phyloP scores from a whole-genome alignment of 1,140 invertebrate species.

The Probaryconus sp. region DNA sequence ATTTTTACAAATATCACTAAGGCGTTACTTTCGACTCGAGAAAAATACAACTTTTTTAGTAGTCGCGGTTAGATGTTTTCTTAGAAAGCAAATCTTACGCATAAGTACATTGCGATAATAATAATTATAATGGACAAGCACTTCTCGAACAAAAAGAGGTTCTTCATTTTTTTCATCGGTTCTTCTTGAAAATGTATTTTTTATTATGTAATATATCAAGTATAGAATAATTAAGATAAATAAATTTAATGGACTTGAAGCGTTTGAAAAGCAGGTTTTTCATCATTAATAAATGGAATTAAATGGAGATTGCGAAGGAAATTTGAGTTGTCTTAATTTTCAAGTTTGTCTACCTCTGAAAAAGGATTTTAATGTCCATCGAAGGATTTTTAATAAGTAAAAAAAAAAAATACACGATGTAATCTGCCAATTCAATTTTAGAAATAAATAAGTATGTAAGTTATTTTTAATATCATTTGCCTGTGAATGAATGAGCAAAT shows the following conservation, averaged over 20 bases:
- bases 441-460: background rate
- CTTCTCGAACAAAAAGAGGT: no score
- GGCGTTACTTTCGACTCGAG: slow-evolving; percentile 25
- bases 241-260: no score
- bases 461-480: slow-evolving; percentile 59
- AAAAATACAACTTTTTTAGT: slow-evolving; percentile 26
- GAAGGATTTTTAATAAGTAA: background rate
- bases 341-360: no score
- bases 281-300: no score
- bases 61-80: slow-evolving; percentile 43
- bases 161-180: no score
- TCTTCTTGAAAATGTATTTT: no score
- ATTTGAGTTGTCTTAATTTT: no score
- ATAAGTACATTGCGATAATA: background rate
- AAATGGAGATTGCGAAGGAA: no score
- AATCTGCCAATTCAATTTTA: slow-evolving; percentile 12
- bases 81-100: slow-evolving; percentile 39
- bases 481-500: slow-evolving; percentile 24
- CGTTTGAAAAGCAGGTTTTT: no score
- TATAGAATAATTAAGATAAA: no score
- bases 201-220: no score
- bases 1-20: slow-evolving; percentile 46
- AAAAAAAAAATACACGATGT: background rate
- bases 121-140: no score
- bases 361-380: background rate